Base-by-base conservation (phyloP, 2,113 vertebrate species). In the Nicator chloris region DNA sequence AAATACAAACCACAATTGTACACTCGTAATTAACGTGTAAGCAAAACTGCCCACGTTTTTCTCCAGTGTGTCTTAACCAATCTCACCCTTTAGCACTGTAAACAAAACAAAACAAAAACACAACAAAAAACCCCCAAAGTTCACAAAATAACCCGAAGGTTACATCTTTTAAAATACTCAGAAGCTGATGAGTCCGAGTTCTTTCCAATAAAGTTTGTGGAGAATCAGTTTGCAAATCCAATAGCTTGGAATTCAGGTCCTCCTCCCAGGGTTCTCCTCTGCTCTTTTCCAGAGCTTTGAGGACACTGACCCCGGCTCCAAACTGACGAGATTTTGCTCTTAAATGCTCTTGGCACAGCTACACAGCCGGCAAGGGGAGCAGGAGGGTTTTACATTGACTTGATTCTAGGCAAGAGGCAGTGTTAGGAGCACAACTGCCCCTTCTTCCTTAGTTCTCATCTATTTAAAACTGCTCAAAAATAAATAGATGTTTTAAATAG, bases 401-500 rank as follows among this genome's bases (percentile, higher is more conserved):
- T 18, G 17, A 79, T 82, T 89, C 77, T 88, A 76, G 64, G 83
- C 76, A 69, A 94, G 31, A 86, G 80, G 50, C 53, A 18, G 64
- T 47, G 39, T 86, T 71, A 81, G 19, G 33, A 96, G 82, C 53
- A 80, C 82, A 86, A 66, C 6, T 0, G 40, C 57, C 86, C 66
- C 86, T 93, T 90, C 92, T 69, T 92, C 92, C 70, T 78, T 40
- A 68, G 80, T 81, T 75, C 82, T 81, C 80, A 88, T 86, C 95
- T 97, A 96, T 97, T 96, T 97, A 94, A 96, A 97, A 92, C 94
- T 79, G 53, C 80, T 82, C 77, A 92, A 78, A 96, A 96, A 96
- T 97, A 96, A 96, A 95, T 86, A 93, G 64, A 64, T 78, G 86
- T 94, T 90, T 96, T 95, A 97, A 96, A 96, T 96, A 96, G 93